Evolutionary conservation across 2,888 invertebrate genomes (phyloP), one percentile per base, ranked within the genome.

Genomic region (Megalurothrips usitatus): DNA sequence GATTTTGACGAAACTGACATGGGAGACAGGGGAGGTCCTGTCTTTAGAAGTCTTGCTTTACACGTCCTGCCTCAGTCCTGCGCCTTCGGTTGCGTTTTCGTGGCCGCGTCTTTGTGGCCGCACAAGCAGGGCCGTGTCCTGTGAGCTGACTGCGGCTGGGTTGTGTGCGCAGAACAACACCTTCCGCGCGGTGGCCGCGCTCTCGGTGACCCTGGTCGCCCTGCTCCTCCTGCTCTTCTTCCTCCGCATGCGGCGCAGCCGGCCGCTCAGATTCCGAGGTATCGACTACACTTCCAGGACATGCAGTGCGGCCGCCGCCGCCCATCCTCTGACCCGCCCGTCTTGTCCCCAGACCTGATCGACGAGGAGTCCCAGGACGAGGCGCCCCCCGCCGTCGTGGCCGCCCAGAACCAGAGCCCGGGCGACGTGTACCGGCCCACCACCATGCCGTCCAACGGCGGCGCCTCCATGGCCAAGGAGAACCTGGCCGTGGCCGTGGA

Each of bases 301-400:
- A 43, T 43, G 34, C 10, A 58, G 14, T 58, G 17, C 58, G 14
- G 17, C 11, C 58, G 52, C 52, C 2, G 10, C 52, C 52, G 14
- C 58, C 34, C 17, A 17, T 4, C 14, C 17, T 58, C 58, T 58
- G 58, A 17, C n/a, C 12, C 52, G 23, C 23, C 26, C 23, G 23
- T 23, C 26, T 58, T 11, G 6, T 1, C 68, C 68, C 23, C 68
- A 75, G 68, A 75, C 68, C 68, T 75, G 68, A 75, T 75, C 68
- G 68, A 75, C 68, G 68, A 75, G 68, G 68, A 75, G 68, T 75
- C 68, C 68, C 68, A 75, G 68, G 68, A 75, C 68, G 68, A 75
- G 26, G 68, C 68, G 12, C 68, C 68, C 11, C 11, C 68, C 68
- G 68, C 58, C 6, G 58, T 19, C 6, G 34, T 17, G 26, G 68